These are phyloP conservation scores for Iguana delicatissima DNA, from an alignment of 2,797 vertebrate genomes.

Conservation along the genomic window DNA sequence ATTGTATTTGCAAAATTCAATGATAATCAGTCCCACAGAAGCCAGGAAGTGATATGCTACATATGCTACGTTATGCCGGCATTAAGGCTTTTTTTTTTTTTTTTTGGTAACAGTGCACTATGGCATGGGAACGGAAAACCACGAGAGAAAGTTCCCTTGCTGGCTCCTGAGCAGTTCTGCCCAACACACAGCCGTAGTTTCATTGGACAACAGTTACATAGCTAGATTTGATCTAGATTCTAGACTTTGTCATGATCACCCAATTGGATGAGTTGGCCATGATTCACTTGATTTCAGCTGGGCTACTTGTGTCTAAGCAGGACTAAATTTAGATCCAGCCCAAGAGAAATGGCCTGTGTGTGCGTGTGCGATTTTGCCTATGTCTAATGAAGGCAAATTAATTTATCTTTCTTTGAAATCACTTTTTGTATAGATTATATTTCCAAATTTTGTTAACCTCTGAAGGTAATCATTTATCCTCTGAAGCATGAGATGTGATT, in stretches of 20 bases:
- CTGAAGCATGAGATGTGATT: conserved; percentile 76
- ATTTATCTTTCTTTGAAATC: conserved; percentile 57
- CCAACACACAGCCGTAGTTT: no score
- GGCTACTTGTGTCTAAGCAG: not conserved
- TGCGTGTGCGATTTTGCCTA: conserved; percentile 7
- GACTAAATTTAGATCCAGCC: not conserved
- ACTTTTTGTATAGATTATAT: conserved; percentile 59
- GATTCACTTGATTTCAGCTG: not conserved
- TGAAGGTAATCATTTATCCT: conserved; percentile 72
- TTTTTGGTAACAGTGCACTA: no score
- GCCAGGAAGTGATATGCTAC: no score
- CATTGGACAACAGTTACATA: no score
- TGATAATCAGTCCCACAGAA: no score
- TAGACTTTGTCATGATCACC: not conserved
- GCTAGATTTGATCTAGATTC: not conserved
- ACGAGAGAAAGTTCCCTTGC: no score
- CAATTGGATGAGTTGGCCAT: not conserved
- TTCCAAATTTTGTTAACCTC: conserved; percentile 69
- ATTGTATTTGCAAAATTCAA: no score
- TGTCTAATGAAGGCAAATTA: conserved; percentile 57
- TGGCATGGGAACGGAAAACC: no score
- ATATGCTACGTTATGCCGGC: no score
- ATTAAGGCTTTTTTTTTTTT: no score
- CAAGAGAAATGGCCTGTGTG: not conserved
- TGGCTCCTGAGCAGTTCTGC: no score